These are phyloP conservation scores for Holothuria scabra DNA, from an alignment of 53 echinoderm and acorn worm genomes.

Conservation along the genomic window DNA sequence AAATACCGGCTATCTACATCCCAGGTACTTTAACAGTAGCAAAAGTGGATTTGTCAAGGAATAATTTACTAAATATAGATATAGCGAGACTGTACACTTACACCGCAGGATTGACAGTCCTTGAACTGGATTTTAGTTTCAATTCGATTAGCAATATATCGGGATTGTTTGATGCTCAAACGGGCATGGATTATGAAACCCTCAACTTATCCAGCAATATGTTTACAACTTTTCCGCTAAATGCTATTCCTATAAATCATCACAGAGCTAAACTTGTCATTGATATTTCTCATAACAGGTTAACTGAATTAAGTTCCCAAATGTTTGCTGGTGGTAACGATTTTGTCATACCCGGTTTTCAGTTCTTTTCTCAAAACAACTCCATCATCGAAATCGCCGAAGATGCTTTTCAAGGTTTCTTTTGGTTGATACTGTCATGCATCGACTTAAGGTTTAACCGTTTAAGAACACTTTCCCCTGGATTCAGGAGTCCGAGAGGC, in stretches of 20 bases:
- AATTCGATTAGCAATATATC: background rate
- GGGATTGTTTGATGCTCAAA: background rate
- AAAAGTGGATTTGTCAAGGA: background rate
- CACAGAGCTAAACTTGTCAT: background rate
- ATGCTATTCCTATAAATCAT: background rate
- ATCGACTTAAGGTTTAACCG: slow-evolving; percentile 8
- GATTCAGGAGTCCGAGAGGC: background rate
- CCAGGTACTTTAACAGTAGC: background rate
- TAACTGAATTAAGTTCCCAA: slow-evolving; percentile 1
- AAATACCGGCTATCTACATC: background rate
- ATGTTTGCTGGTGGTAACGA: slow-evolving; percentile 17
- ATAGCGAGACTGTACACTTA: background rate
- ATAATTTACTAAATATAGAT: background rate
- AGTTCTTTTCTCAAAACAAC: slow-evolving; percentile 8
- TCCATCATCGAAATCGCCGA: background rate
- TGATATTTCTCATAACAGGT: slow-evolving; percentile 22
- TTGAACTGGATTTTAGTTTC: slow-evolving; percentile 8
- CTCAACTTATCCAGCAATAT: slow-evolving; percentile 35
- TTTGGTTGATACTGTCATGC: background rate
- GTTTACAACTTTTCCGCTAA: background rate
- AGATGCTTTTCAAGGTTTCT: slow-evolving; percentile 5
- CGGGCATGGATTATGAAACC: background rate
- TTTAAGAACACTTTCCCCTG: background rate
- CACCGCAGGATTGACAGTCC: background rate
- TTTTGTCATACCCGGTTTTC: background rate